Evolutionary conservation across 2,888 invertebrate species (phyloP).

Genomic region (Sinohyriopsis cumingii): DNA sequence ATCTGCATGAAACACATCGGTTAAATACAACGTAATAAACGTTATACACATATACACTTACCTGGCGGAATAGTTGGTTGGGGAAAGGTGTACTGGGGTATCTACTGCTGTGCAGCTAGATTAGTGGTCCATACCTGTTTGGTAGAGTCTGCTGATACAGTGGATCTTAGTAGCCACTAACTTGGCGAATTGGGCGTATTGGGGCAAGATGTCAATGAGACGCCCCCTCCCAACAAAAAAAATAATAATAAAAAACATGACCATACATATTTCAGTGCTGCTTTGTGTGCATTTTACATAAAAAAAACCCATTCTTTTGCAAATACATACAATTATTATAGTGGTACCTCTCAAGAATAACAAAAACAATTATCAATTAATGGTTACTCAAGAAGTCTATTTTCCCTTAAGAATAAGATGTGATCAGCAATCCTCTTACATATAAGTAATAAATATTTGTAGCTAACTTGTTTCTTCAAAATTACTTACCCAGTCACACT

Average conservation of each 20-base stretch:
- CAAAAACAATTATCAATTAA: no score
- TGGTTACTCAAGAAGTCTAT: no score
- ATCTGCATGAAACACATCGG: no score
- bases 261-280: background rate
- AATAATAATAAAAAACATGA: background rate
- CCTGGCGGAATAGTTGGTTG: conserved; percentile 43
- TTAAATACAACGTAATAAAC: background rate
- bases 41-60: conserved; percentile 7
- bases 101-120: conserved; percentile 27
- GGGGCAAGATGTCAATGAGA: conserved; percentile 33
- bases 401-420: no score
- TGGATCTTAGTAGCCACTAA: conserved; percentile 35
- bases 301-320: no score
- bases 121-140: conserved; percentile 43
- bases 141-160: conserved; percentile 47
- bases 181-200: conserved; percentile 30
- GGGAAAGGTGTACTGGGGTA: conserved; percentile 33
- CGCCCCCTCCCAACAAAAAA: background rate
- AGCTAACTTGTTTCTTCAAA: no score
- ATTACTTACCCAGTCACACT: no score
- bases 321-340: no score
- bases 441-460: no score
- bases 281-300: no score
- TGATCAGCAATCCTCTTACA: no score
- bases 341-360: no score